Evolutionary conservation across 2,888 invertebrate genomes (phyloP).

Genomic region (Hemithea aestivaria): DNA sequence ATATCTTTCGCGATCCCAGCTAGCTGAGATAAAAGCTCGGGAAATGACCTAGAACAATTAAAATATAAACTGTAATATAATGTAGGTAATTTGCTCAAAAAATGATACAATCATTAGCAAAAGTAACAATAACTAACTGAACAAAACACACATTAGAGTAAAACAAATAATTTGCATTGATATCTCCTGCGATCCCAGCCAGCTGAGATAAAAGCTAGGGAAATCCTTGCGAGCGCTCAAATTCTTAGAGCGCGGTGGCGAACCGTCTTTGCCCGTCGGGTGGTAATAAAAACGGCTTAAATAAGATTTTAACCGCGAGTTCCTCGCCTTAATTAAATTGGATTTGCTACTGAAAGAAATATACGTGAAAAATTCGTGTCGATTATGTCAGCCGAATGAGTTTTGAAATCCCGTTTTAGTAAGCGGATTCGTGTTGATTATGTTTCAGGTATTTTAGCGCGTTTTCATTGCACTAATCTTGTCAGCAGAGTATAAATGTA

Average conservation of each 20-base stretch:
- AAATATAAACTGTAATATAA: too few relatives aligned
- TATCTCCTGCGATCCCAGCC: conserved; percentile 61
- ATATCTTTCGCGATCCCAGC: conserved; percentile 61
- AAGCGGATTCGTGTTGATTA: conserved; percentile 53
- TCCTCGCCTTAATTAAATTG: conserved; percentile 79
- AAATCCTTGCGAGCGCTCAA: conserved; percentile 70
- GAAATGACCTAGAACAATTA: too few relatives aligned
- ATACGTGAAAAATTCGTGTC: conserved; percentile 76
- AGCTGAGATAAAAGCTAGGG: conserved; percentile 66
- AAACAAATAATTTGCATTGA: conserved; percentile 66
- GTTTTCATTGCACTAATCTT: too few relatives aligned
- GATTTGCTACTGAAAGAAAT: conserved; percentile 77
- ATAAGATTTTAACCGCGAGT: conserved; percentile 78
- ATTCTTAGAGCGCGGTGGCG: conserved; percentile 71
- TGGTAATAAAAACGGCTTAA: conserved; percentile 79
- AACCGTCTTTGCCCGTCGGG: conserved; percentile 75
- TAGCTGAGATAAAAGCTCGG: conserved; percentile 66
- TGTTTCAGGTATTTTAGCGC: conserved; percentile 45
- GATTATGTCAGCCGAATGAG: conserved; percentile 70
- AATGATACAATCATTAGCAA: neutral
- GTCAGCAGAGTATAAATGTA: too few relatives aligned
- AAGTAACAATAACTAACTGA: neutral
- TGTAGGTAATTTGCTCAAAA: too few relatives aligned
- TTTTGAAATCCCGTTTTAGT: conserved; percentile 62
- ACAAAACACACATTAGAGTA: conserved; percentile 18